Percentiles rank a stretch among this genome's conserved stretches.
Evolutionary conservation across 2,888 invertebrate genomes (phyloP).

Genomic region (Psylliodes chrysocephalus): DNA sequence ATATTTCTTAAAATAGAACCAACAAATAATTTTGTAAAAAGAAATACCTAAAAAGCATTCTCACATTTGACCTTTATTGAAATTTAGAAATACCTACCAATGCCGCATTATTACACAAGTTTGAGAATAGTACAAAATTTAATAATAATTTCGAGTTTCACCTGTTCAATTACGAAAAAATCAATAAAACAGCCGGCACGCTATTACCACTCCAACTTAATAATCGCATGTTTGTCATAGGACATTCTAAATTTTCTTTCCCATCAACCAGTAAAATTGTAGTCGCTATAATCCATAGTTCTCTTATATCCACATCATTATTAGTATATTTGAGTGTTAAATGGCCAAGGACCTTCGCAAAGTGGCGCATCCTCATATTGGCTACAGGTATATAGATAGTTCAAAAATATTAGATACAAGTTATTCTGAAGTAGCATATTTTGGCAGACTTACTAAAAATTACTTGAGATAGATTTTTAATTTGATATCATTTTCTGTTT

Average conservation of each 20-base stretch:
- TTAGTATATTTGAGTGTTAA: background rate
- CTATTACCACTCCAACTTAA: background rate
- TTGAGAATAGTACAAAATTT: background rate
- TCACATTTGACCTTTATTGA: background rate
- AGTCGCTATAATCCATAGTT: background rate
- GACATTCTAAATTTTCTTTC: background rate
- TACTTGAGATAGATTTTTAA: too few species aligned
- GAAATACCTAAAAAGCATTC: background rate
- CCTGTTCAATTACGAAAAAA: slow-evolving; percentile 4
- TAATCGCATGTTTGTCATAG: slow-evolving; percentile 1
- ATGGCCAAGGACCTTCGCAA: background rate
- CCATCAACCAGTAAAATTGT: background rate
- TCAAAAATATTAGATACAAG: too few species aligned
- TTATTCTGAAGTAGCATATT: too few species aligned
- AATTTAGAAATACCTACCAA: too few species aligned
- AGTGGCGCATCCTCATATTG: background rate
- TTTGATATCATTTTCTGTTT: too few species aligned
- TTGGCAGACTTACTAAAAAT: too few species aligned
- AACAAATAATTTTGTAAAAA: too few species aligned
- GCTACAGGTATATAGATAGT: background rate
- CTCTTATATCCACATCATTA: background rate
- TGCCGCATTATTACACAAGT: background rate
- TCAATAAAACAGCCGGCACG: slow-evolving; percentile 1
- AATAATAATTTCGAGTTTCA: background rate
- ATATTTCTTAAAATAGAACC: too few species aligned